Conservation (phyloP, 2,797 vertebrate genomes). For the Malurus splendens region DNA sequence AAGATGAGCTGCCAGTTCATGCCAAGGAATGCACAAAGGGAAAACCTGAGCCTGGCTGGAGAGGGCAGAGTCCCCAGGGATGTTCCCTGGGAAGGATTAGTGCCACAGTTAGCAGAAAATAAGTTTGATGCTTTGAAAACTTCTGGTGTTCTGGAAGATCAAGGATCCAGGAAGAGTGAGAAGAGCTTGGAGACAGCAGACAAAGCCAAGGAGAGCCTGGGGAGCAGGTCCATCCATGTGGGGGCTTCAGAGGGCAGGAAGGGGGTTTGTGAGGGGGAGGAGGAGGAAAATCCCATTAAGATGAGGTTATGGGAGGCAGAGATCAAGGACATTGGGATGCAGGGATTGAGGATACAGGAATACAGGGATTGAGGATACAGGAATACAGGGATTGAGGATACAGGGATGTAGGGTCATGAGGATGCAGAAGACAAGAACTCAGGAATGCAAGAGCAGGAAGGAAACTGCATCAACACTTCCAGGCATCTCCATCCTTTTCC, state of each 20-base stretch:
- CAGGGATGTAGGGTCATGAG: not conserved
- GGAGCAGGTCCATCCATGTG: not conserved
- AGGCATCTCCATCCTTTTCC: not conserved
- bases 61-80: not conserved
- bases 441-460: not conserved
- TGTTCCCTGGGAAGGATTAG: not conserved
- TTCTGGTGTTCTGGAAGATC: not conserved
- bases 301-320: not conserved
- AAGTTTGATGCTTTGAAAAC: not conserved
- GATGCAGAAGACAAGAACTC: no score
- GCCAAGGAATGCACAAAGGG: not conserved
- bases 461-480: not conserved
- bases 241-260: not conserved
- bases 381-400: no score
- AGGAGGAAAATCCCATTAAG: not conserved
- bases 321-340: not conserved
- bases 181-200: not conserved
- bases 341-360: not conserved
- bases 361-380: not conserved
- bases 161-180: not conserved
- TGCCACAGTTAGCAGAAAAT: not conserved
- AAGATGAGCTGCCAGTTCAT: not conserved
- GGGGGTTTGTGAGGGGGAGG: rapidly evolving
- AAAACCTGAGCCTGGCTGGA: not conserved
- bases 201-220: not conserved